These are phyloP conservation scores for Lycaena phlaeas DNA, from an alignment of 2,888 invertebrate genomes.

Conservation along the genomic window DNA sequence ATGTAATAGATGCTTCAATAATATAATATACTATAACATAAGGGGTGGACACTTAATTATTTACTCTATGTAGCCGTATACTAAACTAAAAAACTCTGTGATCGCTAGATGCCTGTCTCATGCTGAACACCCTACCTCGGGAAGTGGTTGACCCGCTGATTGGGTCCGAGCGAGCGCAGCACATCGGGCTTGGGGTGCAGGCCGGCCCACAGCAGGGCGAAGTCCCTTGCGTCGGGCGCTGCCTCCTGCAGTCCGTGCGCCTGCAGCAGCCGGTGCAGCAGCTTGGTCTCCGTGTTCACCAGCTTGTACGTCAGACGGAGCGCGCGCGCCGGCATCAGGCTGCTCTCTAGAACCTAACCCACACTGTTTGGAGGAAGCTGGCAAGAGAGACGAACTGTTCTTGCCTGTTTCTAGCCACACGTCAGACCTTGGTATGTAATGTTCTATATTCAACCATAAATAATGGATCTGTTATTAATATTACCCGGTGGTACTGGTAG, in stretches of 20 bases:
- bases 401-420: too few relatives aligned
- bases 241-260: conserved; percentile 85
- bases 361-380: background rate
- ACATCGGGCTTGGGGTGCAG: conserved; percentile 93
- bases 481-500: too few relatives aligned
- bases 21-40: too few relatives aligned
- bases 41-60: too few relatives aligned
- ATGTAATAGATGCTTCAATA: too few relatives aligned
- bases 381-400: background rate
- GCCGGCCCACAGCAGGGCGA: conserved; percentile 94
- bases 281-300: conserved; percentile 86
- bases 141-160: conserved; percentile 96
- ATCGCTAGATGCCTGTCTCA: background rate
- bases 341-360: conserved; percentile 54
- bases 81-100: background rate
- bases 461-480: too few relatives aligned
- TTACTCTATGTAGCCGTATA: background rate
- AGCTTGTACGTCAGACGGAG: conserved; percentile 86
- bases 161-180: conserved; percentile 83
- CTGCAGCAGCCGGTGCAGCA: conserved; percentile 81
- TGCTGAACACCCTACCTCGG: conserved; percentile 76
- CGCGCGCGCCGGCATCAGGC: conserved; percentile 76
- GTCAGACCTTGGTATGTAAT: too few relatives aligned
- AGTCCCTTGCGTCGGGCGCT: conserved; percentile 75
- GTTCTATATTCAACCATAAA: too few relatives aligned